A percentile compares a stretch with the other conserved stretches of the same genome.
Evolutionary conservation across 2,113 vertebrate species (phyloP).

Genomic region (Cranoglanis bouderius): DNA sequence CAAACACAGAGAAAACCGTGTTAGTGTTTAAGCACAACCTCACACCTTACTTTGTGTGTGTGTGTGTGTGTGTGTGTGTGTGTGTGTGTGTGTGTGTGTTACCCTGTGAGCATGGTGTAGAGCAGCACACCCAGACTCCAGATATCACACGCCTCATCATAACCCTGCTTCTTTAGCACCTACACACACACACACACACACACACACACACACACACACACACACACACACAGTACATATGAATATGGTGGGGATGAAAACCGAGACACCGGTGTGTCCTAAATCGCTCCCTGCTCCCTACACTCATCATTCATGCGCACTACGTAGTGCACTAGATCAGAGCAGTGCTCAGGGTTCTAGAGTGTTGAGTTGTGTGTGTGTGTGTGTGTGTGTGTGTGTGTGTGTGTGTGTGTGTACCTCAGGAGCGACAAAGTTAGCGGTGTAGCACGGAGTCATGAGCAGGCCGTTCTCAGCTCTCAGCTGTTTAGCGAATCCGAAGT

Average conservation of each 20-base stretch:
- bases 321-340: neutral
- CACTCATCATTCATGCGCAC: neutral
- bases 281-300: neutral
- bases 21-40: neutral
- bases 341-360: no score
- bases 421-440: slow-evolving; percentile 87
- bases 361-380: neutral
- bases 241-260: neutral
- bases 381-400: neutral
- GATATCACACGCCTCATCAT: slow-evolving; percentile 88
- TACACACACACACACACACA: slow-evolving; percentile 51
- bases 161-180: slow-evolving; percentile 88
- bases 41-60: neutral
- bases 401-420: slow-evolving; percentile 72
- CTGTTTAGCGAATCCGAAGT: slow-evolving; percentile 88
- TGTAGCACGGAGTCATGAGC: slow-evolving; percentile 86
- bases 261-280: neutral
- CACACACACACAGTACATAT: slow-evolving; percentile 10
- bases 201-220: slow-evolving; percentile 44
- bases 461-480: slow-evolving; percentile 84
- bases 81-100: neutral
- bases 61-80: neutral
- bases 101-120: slow-evolving; percentile 86
- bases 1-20: neutral
- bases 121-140: slow-evolving; percentile 89